These are phyloP conservation scores for Pipa parva DNA, from an alignment of 2,113 vertebrate genomes.

Conservation along the genomic window DNA sequence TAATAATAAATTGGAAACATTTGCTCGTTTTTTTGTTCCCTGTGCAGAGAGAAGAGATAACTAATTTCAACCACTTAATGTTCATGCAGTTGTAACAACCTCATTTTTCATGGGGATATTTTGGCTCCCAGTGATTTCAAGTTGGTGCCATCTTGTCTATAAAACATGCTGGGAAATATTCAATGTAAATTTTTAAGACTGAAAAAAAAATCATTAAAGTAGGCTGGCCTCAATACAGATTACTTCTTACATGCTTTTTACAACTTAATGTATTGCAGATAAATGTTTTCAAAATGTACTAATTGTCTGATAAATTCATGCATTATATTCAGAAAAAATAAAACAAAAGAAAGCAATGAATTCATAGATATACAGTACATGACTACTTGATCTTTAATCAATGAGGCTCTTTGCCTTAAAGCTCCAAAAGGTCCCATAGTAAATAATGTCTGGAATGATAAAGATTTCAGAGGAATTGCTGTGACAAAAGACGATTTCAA, in stretches of 20 bases:
- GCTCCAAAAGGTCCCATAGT: too few relatives aligned
- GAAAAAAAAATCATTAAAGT: slow-evolving; percentile 15
- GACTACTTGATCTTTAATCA: too few relatives aligned
- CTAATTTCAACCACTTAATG: slow-evolving; percentile 47
- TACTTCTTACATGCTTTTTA: slow-evolving; percentile 43
- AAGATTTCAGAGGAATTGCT: too few relatives aligned
- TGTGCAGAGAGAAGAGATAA: slow-evolving; percentile 44
- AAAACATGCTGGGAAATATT: slow-evolving; percentile 37
- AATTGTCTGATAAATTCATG: slow-evolving; percentile 50
- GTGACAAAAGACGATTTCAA: too few relatives aligned
- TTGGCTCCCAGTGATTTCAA: slow-evolving; percentile 48
- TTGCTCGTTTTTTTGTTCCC: slow-evolving; percentile 25
- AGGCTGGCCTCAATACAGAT: background rate
- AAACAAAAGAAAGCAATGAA: too few relatives aligned
- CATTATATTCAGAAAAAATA: slow-evolving; percentile 50
- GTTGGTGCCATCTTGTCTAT: slow-evolving; percentile 60
- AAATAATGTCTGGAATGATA: too few relatives aligned
- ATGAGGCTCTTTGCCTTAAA: too few relatives aligned
- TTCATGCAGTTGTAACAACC: slow-evolving; percentile 48
- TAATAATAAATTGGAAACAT: slow-evolving; percentile 46
- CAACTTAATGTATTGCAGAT: slow-evolving; percentile 47
- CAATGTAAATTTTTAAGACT: slow-evolving; percentile 1
- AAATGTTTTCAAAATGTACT: slow-evolving; percentile 44
- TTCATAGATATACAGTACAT: too few relatives aligned
- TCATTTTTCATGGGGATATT: slow-evolving; percentile 60